Conservation (phyloP, 1,140 invertebrate genomes). For the Dinoponera quadriceps region DNA sequence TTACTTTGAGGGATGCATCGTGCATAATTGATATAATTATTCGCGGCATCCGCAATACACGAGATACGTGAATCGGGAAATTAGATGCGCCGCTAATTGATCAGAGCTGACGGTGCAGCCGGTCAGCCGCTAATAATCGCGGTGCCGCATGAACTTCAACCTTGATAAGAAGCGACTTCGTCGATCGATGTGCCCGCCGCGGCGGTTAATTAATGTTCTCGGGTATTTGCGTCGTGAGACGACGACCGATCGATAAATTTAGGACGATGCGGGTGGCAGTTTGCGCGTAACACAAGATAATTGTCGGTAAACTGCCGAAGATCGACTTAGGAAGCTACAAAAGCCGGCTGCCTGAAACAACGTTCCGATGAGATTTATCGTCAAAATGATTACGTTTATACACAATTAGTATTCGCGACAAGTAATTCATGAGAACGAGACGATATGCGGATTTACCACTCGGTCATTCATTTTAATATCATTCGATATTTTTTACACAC, state of each 20-base stretch:
- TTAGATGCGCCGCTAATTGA: conserved; percentile 44
- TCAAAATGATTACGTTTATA: not conserved
- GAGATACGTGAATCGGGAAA: conserved; percentile 7
- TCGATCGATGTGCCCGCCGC: conserved; percentile 54
- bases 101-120: conserved; percentile 26
- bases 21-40: conserved; percentile 22
- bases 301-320: conserved; percentile 33
- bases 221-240: conserved; percentile 55
- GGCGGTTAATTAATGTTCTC: conserved; percentile 64
- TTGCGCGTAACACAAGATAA: conserved; percentile 48
- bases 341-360: not conserved
- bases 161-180: conserved; percentile 56
- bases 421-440: not conserved
- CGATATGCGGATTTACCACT: not conserved
- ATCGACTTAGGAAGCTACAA: conserved; percentile 21
- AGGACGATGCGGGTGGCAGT: conserved; percentile 32
- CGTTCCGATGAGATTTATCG: not conserved
- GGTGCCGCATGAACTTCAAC: conserved; percentile 51
- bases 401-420: not conserved
- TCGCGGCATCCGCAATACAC: not conserved
- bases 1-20: not conserved
- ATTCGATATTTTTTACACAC: no score
- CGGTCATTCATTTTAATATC: not conserved
- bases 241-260: conserved; percentile 58
- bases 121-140: conserved; percentile 58